Conservation (phyloP, 2,888 invertebrate species). For the Epirrhoe tristata region DNA sequence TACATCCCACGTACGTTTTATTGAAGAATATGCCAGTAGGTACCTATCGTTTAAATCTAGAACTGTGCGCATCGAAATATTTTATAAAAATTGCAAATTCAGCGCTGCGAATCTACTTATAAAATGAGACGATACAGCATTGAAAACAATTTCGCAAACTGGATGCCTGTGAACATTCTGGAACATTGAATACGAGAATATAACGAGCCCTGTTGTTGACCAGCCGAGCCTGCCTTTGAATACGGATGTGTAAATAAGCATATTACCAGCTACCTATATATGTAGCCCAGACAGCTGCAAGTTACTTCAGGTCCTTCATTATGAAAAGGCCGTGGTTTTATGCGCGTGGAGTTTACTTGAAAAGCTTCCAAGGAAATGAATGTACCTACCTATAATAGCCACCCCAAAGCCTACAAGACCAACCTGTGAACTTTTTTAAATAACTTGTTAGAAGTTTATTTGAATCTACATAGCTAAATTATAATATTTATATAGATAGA, state of each 20-base stretch:
- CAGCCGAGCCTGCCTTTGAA: conserved; percentile 36
- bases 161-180: conserved; percentile 66
- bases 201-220: conserved; percentile 54
- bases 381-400: no score
- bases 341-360: conserved; percentile 15
- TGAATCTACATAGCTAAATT: no score
- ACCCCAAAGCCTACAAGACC: not conserved
- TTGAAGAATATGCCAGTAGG: conserved; percentile 9
- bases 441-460: no score
- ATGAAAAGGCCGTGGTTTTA: conserved; percentile 30
- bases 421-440: not conserved
- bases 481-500: no score
- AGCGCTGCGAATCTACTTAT: conserved; percentile 55
- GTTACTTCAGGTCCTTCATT: conserved; percentile 12
- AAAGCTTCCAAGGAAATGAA: conserved; percentile 17
- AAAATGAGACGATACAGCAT: conserved; percentile 60
- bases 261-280: not conserved
- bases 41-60: conserved; percentile 30
- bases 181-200: conserved; percentile 64
- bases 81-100: conserved; percentile 54
- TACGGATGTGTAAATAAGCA: conserved; percentile 32
- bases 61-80: conserved; percentile 51
- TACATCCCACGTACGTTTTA: conserved; percentile 13
- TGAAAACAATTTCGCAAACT: conserved; percentile 65
- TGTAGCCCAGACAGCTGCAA: conserved; percentile 13